phyloP scores from a whole-genome alignment of 2,888 invertebrate genomes.

The Epicampocera succincta region DNA sequence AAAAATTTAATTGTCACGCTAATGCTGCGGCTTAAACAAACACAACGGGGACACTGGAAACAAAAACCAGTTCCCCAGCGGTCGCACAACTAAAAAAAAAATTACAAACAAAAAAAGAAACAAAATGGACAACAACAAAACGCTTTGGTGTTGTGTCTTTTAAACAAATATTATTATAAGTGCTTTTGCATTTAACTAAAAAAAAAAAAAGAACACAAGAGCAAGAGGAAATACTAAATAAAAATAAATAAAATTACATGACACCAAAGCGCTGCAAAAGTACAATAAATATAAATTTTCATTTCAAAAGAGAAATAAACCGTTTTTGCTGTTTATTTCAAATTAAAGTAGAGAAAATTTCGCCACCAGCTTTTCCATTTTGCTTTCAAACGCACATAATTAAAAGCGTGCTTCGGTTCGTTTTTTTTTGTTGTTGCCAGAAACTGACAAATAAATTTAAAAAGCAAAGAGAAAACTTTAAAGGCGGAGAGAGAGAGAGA shows the following conservation, averaged over 20 bases:
- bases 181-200: slow-evolving; percentile 41
- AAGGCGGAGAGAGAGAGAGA: no score
- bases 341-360: slow-evolving; percentile 17
- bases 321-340: slow-evolving; percentile 5
- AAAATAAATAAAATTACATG: slow-evolving; percentile 64
- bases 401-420: background rate
- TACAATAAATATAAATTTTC: slow-evolving; percentile 58
- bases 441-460: no score
- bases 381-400: background rate
- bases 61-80: slow-evolving; percentile 48
- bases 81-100: slow-evolving; percentile 26
- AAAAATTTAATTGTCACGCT: slow-evolving; percentile 63
- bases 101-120: slow-evolving; percentile 33
- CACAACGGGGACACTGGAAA: slow-evolving; percentile 39
- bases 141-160: slow-evolving; percentile 43
- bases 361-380: slow-evolving; percentile 13
- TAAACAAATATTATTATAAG: slow-evolving; percentile 55
- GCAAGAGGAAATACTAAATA: slow-evolving; percentile 11
- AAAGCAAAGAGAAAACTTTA: no score
- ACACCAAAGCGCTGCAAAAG: slow-evolving; percentile 54
- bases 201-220: slow-evolving; percentile 9
- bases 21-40: slow-evolving; percentile 57
- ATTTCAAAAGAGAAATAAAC: background rate
- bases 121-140: no score
- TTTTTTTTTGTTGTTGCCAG: no score